A percentile compares a stretch with the other conserved stretches of the same genome.
phyloP scores from a whole-genome alignment of 2,888 invertebrate genomes.

The Chelonus formosanus region DNA sequence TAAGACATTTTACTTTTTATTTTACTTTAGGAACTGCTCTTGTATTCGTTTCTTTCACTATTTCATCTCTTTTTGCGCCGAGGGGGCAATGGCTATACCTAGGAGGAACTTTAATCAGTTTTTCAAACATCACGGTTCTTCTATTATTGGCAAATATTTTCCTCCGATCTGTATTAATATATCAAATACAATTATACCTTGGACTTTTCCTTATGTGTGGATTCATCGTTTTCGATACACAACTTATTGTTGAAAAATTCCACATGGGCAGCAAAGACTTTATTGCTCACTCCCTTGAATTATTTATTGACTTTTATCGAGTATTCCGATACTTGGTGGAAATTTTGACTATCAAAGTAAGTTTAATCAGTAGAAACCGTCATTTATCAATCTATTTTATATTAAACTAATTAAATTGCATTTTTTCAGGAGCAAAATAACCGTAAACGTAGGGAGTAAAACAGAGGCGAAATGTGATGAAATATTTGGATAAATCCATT shows the following conservation, averaged over 20 bases:
- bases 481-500: conserved; percentile 61
- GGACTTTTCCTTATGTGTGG: conserved; percentile 93
- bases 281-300: conserved; percentile 88
- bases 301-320: conserved; percentile 94
- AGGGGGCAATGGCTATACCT: conserved; percentile 89
- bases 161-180: conserved; percentile 81
- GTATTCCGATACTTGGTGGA: conserved; percentile 92
- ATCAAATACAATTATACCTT: conserved; percentile 85
- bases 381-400: neutral
- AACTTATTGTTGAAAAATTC: conserved; percentile 92
- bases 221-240: conserved; percentile 97
- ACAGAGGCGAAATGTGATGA: conserved; percentile 43
- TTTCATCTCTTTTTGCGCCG: conserved; percentile 86
- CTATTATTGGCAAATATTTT: conserved; percentile 86
- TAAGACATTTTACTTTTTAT: neutral
- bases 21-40: conserved; percentile 73
- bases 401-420: conserved; percentile 2
- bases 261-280: conserved; percentile 92
- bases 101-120: conserved; percentile 87
- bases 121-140: conserved; percentile 80
- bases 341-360: conserved; percentile 89
- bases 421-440: conserved; percentile 53
- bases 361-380: neutral
- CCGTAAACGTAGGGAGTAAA: conserved; percentile 57
- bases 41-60: conserved; percentile 90